Evolutionary conservation across 2,797 vertebrate genomes (phyloP).

Genomic region (Argya squamiceps): DNA sequence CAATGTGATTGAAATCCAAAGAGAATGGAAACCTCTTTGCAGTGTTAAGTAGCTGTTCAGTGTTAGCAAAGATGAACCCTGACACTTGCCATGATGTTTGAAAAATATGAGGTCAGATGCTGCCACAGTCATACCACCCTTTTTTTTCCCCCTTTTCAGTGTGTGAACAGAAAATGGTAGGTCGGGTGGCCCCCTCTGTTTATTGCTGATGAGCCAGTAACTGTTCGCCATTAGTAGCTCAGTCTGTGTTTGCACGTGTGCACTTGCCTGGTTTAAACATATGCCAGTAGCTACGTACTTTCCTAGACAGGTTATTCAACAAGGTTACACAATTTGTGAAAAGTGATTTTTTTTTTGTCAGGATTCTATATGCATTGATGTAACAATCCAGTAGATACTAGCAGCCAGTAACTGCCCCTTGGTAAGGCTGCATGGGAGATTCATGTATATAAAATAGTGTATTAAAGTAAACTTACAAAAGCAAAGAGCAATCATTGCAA

Average conservation of each 20-base stretch:
- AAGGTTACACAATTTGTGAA: conserved; percentile 51
- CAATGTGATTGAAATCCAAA: neutral
- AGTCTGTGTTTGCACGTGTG: neutral
- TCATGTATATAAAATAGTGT: conserved; percentile 82
- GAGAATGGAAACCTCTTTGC: neutral
- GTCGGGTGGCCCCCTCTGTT: neutral
- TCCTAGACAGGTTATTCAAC: conserved; percentile 49
- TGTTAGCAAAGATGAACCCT: neutral
- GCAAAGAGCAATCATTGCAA: conserved; percentile 83
- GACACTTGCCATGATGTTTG: neutral
- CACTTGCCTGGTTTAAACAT: neutral
- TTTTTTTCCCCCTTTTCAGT: neutral
- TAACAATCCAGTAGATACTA: conserved; percentile 40
- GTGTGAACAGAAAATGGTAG: neutral
- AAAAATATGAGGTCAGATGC: neutral
- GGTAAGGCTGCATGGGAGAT: conserved; percentile 66
- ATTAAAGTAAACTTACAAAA: conserved; percentile 85
- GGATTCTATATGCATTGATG: conserved; percentile 56
- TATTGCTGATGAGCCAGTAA: neutral
- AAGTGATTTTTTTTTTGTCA: conserved; percentile 40
- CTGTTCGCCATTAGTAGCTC: neutral
- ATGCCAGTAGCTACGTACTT: neutral
- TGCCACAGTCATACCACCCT: neutral
- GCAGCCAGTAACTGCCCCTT: conserved; percentile 56
- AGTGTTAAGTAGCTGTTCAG: neutral